Evolutionary conservation across 2,113 vertebrate species (phyloP), one percentile per base, ranked within the genome.

Genomic region (Urocitellus parryii): DNA sequence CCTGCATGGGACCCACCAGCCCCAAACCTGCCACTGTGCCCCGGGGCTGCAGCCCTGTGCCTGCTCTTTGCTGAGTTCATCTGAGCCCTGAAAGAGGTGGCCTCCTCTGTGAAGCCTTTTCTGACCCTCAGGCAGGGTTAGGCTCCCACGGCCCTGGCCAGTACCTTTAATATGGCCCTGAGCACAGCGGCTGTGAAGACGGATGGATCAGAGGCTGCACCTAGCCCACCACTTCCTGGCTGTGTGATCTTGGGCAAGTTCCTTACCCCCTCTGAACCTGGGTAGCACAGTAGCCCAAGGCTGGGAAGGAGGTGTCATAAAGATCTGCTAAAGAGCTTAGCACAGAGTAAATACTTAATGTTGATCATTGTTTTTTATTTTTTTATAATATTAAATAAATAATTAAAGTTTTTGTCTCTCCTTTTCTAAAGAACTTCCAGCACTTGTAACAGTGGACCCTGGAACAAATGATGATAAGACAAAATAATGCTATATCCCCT

Each of bases 201-300:
- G 37, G 70, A 22, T 1, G 34, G 27, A 32, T 39, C 29, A 12
- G 22, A 53, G 45, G 56, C 65, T 51, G 72, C 73, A 53, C 56
- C 68, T 22, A 7, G 63, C 51, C 17, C 53, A 45, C 58, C 11
- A 5, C 29, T n/a, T 70, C 73, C 79, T 25, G 22, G n/a, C 92
- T 74, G 53, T 25, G 37, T 1, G 0, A 88, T 45, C 51, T 84
- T 42, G 17, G 72, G 25, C 18, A 76, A 61, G 27, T 78, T 65
- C 22, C 78, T 82, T 88, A 79, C 24, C 20, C 2, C 65, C 90
- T 65, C 87, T 82, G 94, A 77, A 61, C 58, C 89, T 61, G 8
- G 51, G 3, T 53, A 88, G 14, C 68, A 79, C 16, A 74, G 7
- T 7, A 25, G 9, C 17, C 58, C 45, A n/a, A 78, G 61, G 39